These are phyloP conservation scores for Alces alces DNA, from an alignment of 2,113 vertebrate species.

Conservation along the genomic window DNA sequence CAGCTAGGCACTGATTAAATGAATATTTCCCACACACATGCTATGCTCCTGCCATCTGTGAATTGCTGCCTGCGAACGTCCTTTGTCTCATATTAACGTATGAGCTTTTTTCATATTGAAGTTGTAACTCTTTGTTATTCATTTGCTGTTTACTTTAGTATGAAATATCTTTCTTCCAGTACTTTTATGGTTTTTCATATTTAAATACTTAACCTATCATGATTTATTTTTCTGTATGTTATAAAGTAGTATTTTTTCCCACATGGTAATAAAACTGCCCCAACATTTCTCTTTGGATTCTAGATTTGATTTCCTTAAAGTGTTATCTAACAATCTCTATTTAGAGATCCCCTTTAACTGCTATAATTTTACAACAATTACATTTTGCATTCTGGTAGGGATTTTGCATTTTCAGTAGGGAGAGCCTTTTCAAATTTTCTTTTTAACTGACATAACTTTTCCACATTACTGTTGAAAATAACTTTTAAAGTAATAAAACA, in stretches of 20 bases:
- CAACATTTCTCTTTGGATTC: background rate
- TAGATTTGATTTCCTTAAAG: background rate
- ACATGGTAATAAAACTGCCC: background rate
- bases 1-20: background rate
- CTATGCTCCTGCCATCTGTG: background rate
- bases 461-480: background rate
- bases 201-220: slow-evolving; percentile 4
- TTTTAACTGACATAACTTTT: background rate
- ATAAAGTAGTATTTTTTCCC: background rate
- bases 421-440: background rate
- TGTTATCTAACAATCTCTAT: background rate
- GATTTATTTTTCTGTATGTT: background rate
- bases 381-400: background rate
- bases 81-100: background rate
- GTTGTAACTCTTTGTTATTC: background rate
- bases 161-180: background rate
- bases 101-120: background rate
- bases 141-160: background rate
- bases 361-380: background rate
- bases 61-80: background rate
- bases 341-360: background rate
- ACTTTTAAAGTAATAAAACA: slow-evolving; percentile 26
- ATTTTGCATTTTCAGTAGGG: background rate
- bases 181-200: background rate
- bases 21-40: background rate